Percentiles rank a stretch among this genome's conserved stretches.
These are phyloP conservation scores for Corydoras sp. DNA, from an alignment of 2,113 vertebrate genomes.

Conservation along the genomic window DNA sequence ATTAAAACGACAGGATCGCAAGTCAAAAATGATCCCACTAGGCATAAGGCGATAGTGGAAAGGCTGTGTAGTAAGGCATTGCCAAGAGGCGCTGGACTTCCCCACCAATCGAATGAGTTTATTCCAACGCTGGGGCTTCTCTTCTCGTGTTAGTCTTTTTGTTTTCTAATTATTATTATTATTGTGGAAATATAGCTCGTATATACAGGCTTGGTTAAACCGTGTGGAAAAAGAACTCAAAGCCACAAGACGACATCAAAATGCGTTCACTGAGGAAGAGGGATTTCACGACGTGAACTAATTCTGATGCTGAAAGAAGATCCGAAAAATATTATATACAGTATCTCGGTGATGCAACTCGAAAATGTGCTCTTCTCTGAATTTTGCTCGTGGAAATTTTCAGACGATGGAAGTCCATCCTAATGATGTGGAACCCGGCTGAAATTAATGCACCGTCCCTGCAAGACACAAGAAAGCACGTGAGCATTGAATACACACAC, in stretches of 20 bases:
- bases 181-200: too few species aligned
- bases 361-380: slow-evolving; percentile 4
- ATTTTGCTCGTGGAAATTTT: slow-evolving; percentile 19
- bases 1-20: slow-evolving; percentile 82
- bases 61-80: slow-evolving; percentile 68
- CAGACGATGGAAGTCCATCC: slow-evolving; percentile 6
- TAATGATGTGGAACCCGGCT: slow-evolving; percentile 74
- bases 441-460: slow-evolving; percentile 94
- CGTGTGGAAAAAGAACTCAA: too few species aligned
- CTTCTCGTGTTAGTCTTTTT: too few species aligned
- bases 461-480: slow-evolving; percentile 38
- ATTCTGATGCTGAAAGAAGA: too few species aligned
- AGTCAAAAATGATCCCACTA: slow-evolving; percentile 76
- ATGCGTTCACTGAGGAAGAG: too few species aligned
- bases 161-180: too few species aligned
- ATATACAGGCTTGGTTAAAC: too few species aligned
- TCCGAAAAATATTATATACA: too few species aligned
- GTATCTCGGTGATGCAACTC: too few species aligned
- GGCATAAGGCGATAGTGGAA: slow-evolving; percentile 63
- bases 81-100: slow-evolving; percentile 73
- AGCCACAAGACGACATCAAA: too few species aligned
- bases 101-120: neutral
- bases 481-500: neutral
- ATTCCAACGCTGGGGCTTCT: too few species aligned
- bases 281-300: too few species aligned